These are phyloP conservation scores for Gonatopus flavifemur DNA, from an alignment of 1,140 invertebrate genomes.

Conservation along the genomic window DNA sequence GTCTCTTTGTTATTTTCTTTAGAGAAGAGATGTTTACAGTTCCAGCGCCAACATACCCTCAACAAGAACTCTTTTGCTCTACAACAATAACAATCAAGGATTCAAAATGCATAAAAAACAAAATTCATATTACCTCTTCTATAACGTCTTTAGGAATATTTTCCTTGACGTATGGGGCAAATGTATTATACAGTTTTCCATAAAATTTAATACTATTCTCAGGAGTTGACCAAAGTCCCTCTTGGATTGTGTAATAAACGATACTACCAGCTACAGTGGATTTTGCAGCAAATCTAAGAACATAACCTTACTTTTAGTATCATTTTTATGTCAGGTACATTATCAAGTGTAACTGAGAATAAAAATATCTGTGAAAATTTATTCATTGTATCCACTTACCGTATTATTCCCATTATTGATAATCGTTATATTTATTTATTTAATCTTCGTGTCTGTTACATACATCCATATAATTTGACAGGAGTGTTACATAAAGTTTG, in stretches of 20 bases:
- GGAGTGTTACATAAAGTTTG: no score
- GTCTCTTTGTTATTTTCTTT: background rate
- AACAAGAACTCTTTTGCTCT: background rate
- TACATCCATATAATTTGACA: no score
- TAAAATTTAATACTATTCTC: conserved; percentile 44
- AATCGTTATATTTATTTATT: no score
- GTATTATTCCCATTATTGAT: no score
- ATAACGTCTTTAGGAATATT: conserved; percentile 36
- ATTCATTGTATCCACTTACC: no score
- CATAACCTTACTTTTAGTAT: conserved; percentile 15
- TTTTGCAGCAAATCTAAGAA: conserved; percentile 42
- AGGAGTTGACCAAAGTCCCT: conserved; percentile 47
- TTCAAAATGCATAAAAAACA: no score
- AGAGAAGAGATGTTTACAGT: background rate
- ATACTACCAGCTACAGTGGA: conserved; percentile 36
- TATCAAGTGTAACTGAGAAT: no score
- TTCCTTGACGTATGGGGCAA: conserved; percentile 38
- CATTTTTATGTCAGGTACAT: no score
- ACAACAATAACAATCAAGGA: background rate
- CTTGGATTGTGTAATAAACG: conserved; percentile 41
- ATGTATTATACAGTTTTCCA: conserved; percentile 33
- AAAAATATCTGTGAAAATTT: no score
- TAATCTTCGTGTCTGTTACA: no score
- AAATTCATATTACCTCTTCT: conserved; percentile 29
- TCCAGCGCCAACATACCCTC: no score